Evolutionary conservation across 2,797 vertebrate genomes (phyloP).

Genomic region (Lacerta agilis): DNA sequence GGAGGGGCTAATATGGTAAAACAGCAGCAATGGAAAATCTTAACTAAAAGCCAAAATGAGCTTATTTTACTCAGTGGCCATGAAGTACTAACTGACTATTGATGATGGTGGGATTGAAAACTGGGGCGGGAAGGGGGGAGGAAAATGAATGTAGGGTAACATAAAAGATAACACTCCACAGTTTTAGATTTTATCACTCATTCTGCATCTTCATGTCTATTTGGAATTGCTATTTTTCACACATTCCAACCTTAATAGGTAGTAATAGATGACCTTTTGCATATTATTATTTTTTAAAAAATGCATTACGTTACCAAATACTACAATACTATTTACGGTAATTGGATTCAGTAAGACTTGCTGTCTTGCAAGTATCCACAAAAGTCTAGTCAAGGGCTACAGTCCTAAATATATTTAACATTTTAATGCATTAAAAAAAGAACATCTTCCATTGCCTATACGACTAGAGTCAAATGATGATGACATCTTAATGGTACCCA

Average conservation of each 20-base stretch:
- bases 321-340: neutral
- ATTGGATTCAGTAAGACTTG: neutral
- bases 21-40: no score
- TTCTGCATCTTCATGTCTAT: neutral
- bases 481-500: slow-evolving; percentile 18
- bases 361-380: neutral
- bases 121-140: no score
- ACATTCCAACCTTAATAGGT: neutral
- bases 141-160: no score
- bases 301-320: neutral
- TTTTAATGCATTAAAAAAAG: neutral
- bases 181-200: neutral
- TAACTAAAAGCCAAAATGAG: no score
- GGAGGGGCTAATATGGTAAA: no score
- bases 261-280: neutral
- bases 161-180: no score
- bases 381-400: neutral
- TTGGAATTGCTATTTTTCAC: neutral
- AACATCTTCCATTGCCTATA: neutral
- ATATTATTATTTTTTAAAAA: neutral
- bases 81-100: no score
- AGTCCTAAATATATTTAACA: neutral
- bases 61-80: no score
- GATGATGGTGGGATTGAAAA: no score
- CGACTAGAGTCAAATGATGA: slow-evolving; percentile 19